Evolutionary conservation across 2,113 vertebrate species (phyloP), one percentile per base, ranked within the genome.

Genomic region (Steatornis caripensis): DNA sequence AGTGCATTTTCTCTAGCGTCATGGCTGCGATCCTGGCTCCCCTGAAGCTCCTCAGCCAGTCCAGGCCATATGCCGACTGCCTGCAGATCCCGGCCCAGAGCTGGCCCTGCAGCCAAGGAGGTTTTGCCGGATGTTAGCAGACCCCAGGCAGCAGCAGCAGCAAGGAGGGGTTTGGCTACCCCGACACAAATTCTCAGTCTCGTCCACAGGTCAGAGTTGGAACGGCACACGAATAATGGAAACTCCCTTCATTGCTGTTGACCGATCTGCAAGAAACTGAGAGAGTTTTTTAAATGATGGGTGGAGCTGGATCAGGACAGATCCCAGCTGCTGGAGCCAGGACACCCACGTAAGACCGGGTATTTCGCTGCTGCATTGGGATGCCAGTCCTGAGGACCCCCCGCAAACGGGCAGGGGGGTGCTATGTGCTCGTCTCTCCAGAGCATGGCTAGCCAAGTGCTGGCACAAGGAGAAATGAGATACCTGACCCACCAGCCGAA

Each of bases 341-440:
- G 62, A 71, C 55, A 78, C 32, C 58, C 41, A 24, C 26, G 6
- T 18, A 23, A 68, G 17, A 9, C 11, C 41, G 23, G 34, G 5
- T 32, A 5, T 79, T 61, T 84, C 8, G 0, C 41, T 71, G 10
- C 74, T 79, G 9, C 61, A 37, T 22, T 0, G 2, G 84, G 69
- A 18, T 55, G 22, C 41, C 37, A 30, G 43, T 46, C 55, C 61
- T 45, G 48, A 90, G 55, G 43, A 84, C 1, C 2, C 5, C 10
- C 34, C 8, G 36, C 1, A 5, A 84, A 75, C 0, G 0, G 36
- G 39, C 10, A 0, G 15, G 8, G n/a, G 32, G 10, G 4, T 81
- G 13, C 30, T 51, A 9, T 29, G 39, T 55, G 30, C 22, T 64
- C 32, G 32, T 57, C 11, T 84, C 53, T 58, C 46, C 32, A 68